Evolutionary conservation across 1,140 invertebrate genomes (phyloP), one percentile per base, ranked within the genome.

Genomic region (Panulirus ornatus): DNA sequence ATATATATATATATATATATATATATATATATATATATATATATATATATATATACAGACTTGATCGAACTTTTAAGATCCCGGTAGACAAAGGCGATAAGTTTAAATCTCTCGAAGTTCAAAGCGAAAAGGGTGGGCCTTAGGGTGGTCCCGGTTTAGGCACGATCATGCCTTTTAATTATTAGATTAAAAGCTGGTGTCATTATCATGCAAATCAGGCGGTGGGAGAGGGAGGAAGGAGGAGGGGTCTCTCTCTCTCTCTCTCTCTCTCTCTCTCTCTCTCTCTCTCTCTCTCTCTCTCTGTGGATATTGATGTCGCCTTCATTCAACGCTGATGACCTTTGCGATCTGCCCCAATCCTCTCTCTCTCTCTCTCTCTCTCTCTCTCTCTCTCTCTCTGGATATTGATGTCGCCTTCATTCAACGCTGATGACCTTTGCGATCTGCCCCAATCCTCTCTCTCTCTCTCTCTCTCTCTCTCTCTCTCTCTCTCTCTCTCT

Each of bases 211-310:
- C 58, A 66, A 66, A 66, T 27, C 58, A 66, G 58, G 44, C n/a
- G 11, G 22, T 58, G 51, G 11, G 51, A 58, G 51, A 58, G 22
- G n/a, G n/a, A n/a, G n/a, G n/a, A n/a, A n/a, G n/a, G n/a, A n/a
- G n/a, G n/a, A n/a, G n/a, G n/a, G 44, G 14, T 79, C 76, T 79
- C 76, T 44, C 76, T 79, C 40, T 44, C 76, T 79, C 40, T 44
- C 76, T 79, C 76, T 79, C 40, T 79, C 76, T 44, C 76, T 44
- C 40, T 79, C 76, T 79, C 76, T 79, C 76, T 44, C 76, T 79
- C 36, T 44, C 76, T 79, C 76, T 79, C 76, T 79, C 76, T 79
- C 76, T 79, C 36, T 79, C 76, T 76, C 11, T 11, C 73, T 76
- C 6, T 38, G n/a, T 22, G 6, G 30, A 34, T 2, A 36, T 36